Evolutionary conservation across 2,888 invertebrate genomes (phyloP), one percentile per base, ranked within the genome.

Genomic region (Lithodes maja): DNA sequence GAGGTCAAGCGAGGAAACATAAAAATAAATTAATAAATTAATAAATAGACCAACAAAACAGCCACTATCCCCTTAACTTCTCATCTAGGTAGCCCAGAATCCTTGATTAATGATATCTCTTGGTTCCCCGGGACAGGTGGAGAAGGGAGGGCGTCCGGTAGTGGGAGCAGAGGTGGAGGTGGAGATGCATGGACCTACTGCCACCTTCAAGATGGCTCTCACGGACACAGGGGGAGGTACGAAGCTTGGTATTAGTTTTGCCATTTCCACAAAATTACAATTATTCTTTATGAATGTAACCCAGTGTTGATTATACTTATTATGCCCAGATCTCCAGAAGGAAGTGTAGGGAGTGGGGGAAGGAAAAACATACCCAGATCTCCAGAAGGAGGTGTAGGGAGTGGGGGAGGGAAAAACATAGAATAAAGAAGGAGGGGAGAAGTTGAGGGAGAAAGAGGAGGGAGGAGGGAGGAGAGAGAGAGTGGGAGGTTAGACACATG

Each of bases 121-220:
- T 33, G 33, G 33, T 33, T 33, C 33, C 33, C 33, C 33, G 33
- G 33, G 33, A 33, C 33, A 33, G 33, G 33, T 33, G 33, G 33
- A 33, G 33, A 33, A 33, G 33, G 68, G 68, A 61, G 68, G 68
- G 15, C 68, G 68, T 12, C 9, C 68, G 68, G 68, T 61, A 15
- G 68, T 61, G 68, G 68, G 68, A 61, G 68, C 68, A 61, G 68
- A 61, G 68, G 68, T 61, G 68, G 68, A 61, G 68, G 68, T 61
- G 68, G 68, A 61, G 68, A 15, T 15, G 68, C 7, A 15, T 7
- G 15, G 1, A 12, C 9, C 9, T 15, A 61, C 68, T 61, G 15
- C 68, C 68, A 12, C 68, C 15, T 7, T 61, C 15, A 12, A 15
- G 68, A 7, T 61, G 7, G 9, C 7, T 15, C 68, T 61, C 68